phyloP scores from a whole-genome alignment of 2,113 vertebrate species.

The Cairina moschata region DNA sequence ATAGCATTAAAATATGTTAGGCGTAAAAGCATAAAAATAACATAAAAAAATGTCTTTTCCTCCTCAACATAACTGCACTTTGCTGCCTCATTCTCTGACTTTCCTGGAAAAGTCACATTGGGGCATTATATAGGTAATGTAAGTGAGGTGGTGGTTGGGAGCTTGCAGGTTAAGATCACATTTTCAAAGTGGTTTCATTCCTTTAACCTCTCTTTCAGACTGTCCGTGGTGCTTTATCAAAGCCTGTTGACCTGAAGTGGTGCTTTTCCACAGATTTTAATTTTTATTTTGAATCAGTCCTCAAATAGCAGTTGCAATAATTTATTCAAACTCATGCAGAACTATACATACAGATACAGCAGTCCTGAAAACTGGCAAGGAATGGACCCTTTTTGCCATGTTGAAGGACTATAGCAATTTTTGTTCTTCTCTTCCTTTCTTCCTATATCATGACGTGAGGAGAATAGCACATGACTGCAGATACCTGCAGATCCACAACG shows the following conservation, averaged over 20 bases:
- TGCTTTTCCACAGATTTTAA: background rate
- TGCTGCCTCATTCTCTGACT: constrained; percentile 8
- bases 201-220: background rate
- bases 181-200: background rate
- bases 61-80: background rate
- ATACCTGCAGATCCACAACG: background rate
- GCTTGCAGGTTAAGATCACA: background rate
- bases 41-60: background rate
- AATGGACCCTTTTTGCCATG: background rate
- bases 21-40: background rate
- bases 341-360: background rate
- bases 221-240: background rate
- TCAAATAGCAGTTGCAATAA: constrained; percentile 7
- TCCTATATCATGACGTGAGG: background rate
- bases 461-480: background rate
- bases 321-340: background rate
- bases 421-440: background rate
- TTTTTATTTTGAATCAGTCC: background rate
- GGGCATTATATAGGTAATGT: background rate
- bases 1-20: constrained; percentile 18
- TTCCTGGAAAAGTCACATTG: background rate
- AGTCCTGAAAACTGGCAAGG: background rate
- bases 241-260: background rate
- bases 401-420: background rate
- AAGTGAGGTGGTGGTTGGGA: background rate